These are phyloP conservation scores for Chloroclysta siterata DNA, from an alignment of 2,888 invertebrate species.

Conservation along the genomic window DNA sequence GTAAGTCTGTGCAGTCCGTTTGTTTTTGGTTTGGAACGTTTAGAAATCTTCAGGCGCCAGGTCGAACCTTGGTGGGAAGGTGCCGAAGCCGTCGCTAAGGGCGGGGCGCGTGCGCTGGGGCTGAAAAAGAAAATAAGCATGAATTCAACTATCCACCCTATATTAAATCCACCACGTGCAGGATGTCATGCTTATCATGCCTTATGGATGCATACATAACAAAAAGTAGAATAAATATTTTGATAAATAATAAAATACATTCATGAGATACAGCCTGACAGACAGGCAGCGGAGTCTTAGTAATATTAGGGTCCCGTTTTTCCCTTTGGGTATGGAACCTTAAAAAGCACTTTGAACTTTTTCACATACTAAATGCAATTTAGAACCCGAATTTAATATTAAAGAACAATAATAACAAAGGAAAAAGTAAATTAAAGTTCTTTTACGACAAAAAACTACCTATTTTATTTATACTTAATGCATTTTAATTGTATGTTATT, in stretches of 20 bases:
- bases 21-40: slow-evolving; percentile 85
- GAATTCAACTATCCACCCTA: slow-evolving; percentile 6
- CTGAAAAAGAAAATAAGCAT: slow-evolving; percentile 79
- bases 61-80: slow-evolving; percentile 97
- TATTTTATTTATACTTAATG: no score
- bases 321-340: no score
- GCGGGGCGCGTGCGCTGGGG: slow-evolving; percentile 92
- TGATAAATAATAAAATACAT: slow-evolving; percentile 26
- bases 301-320: no score
- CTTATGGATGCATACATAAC: slow-evolving; percentile 11
- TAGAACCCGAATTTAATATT: no score
- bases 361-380: no score
- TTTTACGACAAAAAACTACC: no score
- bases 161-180: slow-evolving; percentile 48
- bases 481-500: no score
- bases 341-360: no score
- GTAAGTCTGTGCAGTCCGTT: slow-evolving; percentile 85
- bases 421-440: no score
- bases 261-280: no score
- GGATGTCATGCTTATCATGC: slow-evolving; percentile 27
- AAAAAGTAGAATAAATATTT: not conserved
- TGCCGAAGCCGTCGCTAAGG: slow-evolving; percentile 91
- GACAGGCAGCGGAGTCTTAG: no score
- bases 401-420: no score
- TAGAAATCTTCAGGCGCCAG: slow-evolving; percentile 95